These are phyloP conservation scores for Tyria jacobaeae DNA, from an alignment of 2,888 invertebrate genomes.

Conservation along the genomic window DNA sequence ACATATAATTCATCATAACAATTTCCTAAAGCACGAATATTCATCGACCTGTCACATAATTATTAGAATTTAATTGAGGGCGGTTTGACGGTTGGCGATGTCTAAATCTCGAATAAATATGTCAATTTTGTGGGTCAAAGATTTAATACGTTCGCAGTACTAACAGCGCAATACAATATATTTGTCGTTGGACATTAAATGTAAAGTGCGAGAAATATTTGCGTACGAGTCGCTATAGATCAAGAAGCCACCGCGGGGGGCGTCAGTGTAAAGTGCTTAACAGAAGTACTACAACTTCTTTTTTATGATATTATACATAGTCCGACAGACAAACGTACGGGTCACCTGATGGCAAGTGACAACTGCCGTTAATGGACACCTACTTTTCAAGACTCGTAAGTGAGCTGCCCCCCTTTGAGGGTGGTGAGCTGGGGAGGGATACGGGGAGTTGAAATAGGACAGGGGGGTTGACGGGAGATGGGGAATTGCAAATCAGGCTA, in stretches of 20 bases:
- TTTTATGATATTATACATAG: too few species aligned
- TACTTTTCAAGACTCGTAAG: too few species aligned
- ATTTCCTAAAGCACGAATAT: neutral
- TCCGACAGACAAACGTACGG: too few species aligned
- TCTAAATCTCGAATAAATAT: neutral
- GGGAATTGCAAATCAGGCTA: too few species aligned
- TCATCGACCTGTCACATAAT: neutral
- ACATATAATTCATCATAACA: too few species aligned
- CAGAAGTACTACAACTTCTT: constrained; percentile 5
- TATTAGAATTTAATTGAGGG: neutral
- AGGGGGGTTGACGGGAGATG: too few species aligned
- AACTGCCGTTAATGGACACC: too few species aligned
- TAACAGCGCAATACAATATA: constrained; percentile 4
- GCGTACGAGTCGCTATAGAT: constrained; percentile 31
- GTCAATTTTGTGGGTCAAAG: neutral
- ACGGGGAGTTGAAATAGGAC: too few species aligned
- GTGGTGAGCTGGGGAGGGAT: too few species aligned
- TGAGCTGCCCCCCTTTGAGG: too few species aligned
- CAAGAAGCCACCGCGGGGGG: constrained; percentile 24
- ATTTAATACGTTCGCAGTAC: neutral
- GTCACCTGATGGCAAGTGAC: too few species aligned
- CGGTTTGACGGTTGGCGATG: neutral
- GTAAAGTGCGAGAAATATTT: constrained; percentile 26
- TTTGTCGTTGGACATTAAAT: constrained; percentile 11
- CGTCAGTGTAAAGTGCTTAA: neutral